These are phyloP conservation scores for Pyrocoelia pectoralis DNA, from an alignment of 2,888 invertebrate genomes.

Conservation along the genomic window DNA sequence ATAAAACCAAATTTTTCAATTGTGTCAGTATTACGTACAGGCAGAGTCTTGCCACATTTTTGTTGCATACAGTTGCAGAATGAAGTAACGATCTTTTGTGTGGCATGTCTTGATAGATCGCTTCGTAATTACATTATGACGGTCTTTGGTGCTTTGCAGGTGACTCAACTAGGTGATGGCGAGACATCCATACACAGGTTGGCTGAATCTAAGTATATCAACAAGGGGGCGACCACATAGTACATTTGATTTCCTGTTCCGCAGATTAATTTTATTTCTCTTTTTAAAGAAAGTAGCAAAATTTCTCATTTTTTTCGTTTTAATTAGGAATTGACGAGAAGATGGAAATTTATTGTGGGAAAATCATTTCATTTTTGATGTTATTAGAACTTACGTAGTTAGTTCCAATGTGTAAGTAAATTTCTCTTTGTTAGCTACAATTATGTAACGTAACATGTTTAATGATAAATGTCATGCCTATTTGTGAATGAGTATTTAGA, in stretches of 20 bases:
- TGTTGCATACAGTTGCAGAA: no score
- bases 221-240: constrained; percentile 54
- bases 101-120: constrained; percentile 15
- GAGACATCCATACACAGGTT: constrained; percentile 58
- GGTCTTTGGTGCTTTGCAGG: constrained; percentile 61
- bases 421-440: constrained; percentile 5
- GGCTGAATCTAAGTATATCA: constrained; percentile 62
- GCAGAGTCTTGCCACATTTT: no score
- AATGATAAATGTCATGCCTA: constrained; percentile 39
- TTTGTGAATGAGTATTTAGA: constrained; percentile 44
- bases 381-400: constrained; percentile 11
- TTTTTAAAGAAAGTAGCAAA: constrained; percentile 9
- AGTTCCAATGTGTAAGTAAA: constrained; percentile 15
- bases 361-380: not conserved
- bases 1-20: no score
- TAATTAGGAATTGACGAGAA: constrained; percentile 8
- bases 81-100: not conserved
- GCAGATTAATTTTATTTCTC: constrained; percentile 17
- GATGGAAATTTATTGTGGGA: not conserved
- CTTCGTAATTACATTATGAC: constrained; percentile 46
- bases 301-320: not conserved
- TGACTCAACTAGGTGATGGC: constrained; percentile 59
- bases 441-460: constrained; percentile 23
- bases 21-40: no score
- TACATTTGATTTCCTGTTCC: constrained; percentile 13